Evolutionary conservation across 2,888 invertebrate species (phyloP).

Genomic region (Capitulum mitella): DNA sequence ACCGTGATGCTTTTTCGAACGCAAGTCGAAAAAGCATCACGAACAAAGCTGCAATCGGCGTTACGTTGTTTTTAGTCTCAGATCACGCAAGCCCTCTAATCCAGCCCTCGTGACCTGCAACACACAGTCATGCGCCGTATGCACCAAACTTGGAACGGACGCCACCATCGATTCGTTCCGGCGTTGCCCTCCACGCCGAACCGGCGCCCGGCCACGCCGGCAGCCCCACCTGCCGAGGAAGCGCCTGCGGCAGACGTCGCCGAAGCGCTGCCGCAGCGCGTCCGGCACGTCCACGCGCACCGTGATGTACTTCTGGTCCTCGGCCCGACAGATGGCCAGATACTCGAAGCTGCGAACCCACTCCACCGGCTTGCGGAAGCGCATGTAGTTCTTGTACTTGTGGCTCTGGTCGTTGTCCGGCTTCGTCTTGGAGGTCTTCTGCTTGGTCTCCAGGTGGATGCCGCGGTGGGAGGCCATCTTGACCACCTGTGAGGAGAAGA

Average conservation of each 20-base stretch:
- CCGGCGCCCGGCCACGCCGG: no score
- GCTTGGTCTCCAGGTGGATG: not conserved
- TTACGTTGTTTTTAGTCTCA: no score
- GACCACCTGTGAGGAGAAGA: not conserved
- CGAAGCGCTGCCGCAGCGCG: not conserved
- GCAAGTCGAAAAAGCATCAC: no score
- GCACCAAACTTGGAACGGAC: no score
- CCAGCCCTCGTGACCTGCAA: no score
- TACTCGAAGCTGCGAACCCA: constrained; percentile 15
- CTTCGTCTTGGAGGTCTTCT: not conserved
- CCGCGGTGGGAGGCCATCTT: not conserved
- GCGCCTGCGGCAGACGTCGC: not conserved
- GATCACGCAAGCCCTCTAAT: no score
- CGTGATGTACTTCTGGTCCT: not conserved
- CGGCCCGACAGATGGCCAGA: constrained; percentile 8
- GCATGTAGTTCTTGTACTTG: not conserved
- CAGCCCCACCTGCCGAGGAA: not conserved
- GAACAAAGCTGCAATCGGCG: no score
- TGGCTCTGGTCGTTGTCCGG: not conserved
- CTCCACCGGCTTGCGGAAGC: not conserved
- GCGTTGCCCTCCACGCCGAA: no score
- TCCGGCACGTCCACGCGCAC: not conserved
- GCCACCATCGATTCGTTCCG: no score
- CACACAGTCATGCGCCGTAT: no score
- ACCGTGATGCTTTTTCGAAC: no score